phyloP scores from a whole-genome alignment of 2,797 vertebrate species.

The Scarus forsteni region DNA sequence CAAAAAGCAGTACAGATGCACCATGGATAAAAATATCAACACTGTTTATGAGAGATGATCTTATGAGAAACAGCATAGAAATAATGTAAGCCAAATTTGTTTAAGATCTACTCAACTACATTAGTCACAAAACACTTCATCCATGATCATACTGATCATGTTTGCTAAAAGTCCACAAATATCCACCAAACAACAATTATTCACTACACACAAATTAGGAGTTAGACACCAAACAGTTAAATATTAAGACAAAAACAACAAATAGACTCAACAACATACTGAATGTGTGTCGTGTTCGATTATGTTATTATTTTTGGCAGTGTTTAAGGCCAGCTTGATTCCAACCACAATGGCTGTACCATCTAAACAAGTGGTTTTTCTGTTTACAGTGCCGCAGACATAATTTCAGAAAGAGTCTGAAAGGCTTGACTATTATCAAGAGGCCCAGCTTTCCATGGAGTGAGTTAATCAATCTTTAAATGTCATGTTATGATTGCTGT shows the following conservation, averaged over 20 bases:
- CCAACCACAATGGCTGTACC: constrained; percentile 35
- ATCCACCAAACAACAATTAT: constrained; percentile 53
- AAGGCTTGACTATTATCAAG: constrained; percentile 24
- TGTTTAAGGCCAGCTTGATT: constrained; percentile 41
- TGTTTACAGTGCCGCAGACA: constrained; percentile 38
- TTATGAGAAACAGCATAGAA: constrained; percentile 39
- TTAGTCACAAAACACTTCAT: constrained; percentile 45
- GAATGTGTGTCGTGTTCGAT: constrained; percentile 41
- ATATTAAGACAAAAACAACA: constrained; percentile 59
- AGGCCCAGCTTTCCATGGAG: constrained; percentile 32
- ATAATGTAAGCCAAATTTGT: constrained; percentile 30
- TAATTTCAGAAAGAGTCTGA: constrained; percentile 18
- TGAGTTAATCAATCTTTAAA: constrained; percentile 33
- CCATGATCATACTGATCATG: constrained; percentile 70
- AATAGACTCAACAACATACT: constrained; percentile 46
- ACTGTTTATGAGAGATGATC: constrained; percentile 65
- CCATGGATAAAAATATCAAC: constrained; percentile 72
- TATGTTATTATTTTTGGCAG: constrained; percentile 12
- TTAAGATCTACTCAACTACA: constrained; percentile 15
- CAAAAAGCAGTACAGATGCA: constrained; percentile 76
- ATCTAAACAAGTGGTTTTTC: constrained; percentile 44
- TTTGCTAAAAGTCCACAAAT: constrained; percentile 50
- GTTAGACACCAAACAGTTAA: constrained; percentile 48
- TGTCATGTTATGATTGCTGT: constrained; percentile 71
- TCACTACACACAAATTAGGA: constrained; percentile 52